A percentile compares a stretch with the other conserved stretches of the same genome.
phyloP scores from a whole-genome alignment of 2,888 invertebrate genomes.

The Drosophila quinaria region DNA sequence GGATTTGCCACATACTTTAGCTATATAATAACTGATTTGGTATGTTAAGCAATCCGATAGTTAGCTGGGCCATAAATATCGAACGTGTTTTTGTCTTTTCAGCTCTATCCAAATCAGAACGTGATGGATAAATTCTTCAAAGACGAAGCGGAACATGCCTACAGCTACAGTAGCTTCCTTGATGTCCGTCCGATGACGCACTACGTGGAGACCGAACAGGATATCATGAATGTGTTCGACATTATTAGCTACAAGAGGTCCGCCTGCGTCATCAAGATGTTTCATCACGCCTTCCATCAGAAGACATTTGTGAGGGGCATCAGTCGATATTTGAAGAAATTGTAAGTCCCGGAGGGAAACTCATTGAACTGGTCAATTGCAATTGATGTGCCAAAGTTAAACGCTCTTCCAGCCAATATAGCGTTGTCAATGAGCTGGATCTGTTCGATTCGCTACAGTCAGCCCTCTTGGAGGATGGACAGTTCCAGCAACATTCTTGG shows the following conservation, averaged over 20 bases:
- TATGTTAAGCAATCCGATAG: slow-evolving; percentile 34
- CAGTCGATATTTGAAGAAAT: slow-evolving; percentile 75
- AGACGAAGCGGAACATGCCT: slow-evolving; percentile 84
- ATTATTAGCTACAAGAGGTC: slow-evolving; percentile 89
- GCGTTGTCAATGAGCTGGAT: slow-evolving; percentile 81
- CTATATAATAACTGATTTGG: slow-evolving; percentile 82
- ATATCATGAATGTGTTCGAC: slow-evolving; percentile 86
- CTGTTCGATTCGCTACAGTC: slow-evolving; percentile 79
- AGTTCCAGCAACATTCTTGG: slow-evolving; percentile 61
- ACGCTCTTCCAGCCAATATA: slow-evolving; percentile 80
- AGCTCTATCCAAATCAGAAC: slow-evolving; percentile 89
- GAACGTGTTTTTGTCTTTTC: neutral
- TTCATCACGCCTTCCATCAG: slow-evolving; percentile 83
- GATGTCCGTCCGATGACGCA: slow-evolving; percentile 79
- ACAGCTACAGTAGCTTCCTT: slow-evolving; percentile 75
- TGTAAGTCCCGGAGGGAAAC: slow-evolving; percentile 76
- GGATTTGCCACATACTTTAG: slow-evolving; percentile 88
- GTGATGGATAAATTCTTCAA: slow-evolving; percentile 88
- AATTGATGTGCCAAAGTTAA: slow-evolving; percentile 81
- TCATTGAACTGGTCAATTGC: slow-evolving; percentile 73
- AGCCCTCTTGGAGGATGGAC: slow-evolving; percentile 67
- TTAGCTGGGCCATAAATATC: neutral
- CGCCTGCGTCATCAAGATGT: slow-evolving; percentile 84
- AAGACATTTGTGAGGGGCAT: slow-evolving; percentile 81
- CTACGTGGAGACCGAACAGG: slow-evolving; percentile 81